phyloP scores from a whole-genome alignment of 2,888 invertebrate species.

The Portevinia maculata region DNA sequence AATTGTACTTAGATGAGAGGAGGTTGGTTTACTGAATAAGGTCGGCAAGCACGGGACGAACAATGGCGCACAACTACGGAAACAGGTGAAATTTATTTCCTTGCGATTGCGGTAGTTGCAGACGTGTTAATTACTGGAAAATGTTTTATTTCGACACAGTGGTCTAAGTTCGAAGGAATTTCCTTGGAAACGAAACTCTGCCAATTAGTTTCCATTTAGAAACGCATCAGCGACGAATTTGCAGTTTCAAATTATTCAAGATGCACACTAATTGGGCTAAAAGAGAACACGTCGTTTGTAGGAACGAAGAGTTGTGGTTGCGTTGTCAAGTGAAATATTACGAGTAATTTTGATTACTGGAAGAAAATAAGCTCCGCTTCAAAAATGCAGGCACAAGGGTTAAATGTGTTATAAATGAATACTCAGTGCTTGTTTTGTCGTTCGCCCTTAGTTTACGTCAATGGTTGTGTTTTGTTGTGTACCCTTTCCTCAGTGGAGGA shows the following conservation, averaged over 20 bases:
- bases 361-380: conserved; percentile 3
- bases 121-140: conserved; percentile 71
- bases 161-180: conserved; percentile 23
- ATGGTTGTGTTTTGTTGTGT: too few species aligned
- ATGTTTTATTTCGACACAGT: conserved; percentile 41
- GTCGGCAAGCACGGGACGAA: not conserved
- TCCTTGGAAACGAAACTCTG: conserved; percentile 41
- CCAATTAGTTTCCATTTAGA: conserved; percentile 72
- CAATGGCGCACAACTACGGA: not conserved
- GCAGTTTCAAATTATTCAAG: conserved; percentile 34
- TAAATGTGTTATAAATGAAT: too few species aligned
- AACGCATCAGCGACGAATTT: conserved; percentile 66
- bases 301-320: conserved; percentile 5
- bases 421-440: too few species aligned
- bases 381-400: not conserved
- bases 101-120: conserved; percentile 63
- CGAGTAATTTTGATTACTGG: not conserved
- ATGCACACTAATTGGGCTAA: conserved; percentile 59
- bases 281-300: conserved; percentile 29
- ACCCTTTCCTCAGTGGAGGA: too few species aligned
- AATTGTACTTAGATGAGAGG: not conserved
- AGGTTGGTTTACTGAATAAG: not conserved
- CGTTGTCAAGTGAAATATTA: not conserved
- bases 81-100: conserved; percentile 47
- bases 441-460: too few species aligned